phyloP scores from a whole-genome alignment of 2,888 invertebrate species.

The Pollenia labialis region DNA sequence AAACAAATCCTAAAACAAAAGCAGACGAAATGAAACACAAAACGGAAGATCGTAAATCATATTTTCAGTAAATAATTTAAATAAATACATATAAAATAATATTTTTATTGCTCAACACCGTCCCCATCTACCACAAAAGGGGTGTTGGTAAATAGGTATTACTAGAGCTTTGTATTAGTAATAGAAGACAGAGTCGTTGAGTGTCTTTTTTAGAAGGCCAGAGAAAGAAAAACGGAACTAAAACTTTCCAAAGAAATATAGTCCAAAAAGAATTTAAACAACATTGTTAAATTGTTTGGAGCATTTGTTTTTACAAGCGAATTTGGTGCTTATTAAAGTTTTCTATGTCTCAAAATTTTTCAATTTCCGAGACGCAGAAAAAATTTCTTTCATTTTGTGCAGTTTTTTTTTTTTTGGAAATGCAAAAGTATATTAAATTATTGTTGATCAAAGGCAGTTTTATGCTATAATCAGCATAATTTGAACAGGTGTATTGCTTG shows the following conservation, averaged over 20 bases:
- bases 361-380: too few species aligned
- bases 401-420: too few species aligned
- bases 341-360: too few species aligned
- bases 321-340: too few species aligned
- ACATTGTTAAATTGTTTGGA: too few species aligned
- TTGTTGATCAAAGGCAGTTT: too few species aligned
- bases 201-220: conserved; percentile 1
- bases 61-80: conserved; percentile 67
- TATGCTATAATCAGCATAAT: too few species aligned
- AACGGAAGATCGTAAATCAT: conserved; percentile 77
- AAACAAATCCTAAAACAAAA: conserved; percentile 25
- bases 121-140: conserved; percentile 10
- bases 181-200: conserved; percentile 8
- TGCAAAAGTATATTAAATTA: too few species aligned
- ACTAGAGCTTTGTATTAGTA: neutral
- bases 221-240: neutral
- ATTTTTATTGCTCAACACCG: conserved; percentile 41
- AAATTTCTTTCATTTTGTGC: too few species aligned
- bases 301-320: too few species aligned
- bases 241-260: neutral
- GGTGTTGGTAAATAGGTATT: neutral
- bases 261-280: too few species aligned
- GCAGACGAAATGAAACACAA: conserved; percentile 36
- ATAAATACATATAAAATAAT: conserved; percentile 49
- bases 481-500: too few species aligned